Percentiles rank a stretch among this genome's conserved stretches.
phyloP scores from a whole-genome alignment of 1,140 invertebrate species.

The Bicyclus anynana region DNA sequence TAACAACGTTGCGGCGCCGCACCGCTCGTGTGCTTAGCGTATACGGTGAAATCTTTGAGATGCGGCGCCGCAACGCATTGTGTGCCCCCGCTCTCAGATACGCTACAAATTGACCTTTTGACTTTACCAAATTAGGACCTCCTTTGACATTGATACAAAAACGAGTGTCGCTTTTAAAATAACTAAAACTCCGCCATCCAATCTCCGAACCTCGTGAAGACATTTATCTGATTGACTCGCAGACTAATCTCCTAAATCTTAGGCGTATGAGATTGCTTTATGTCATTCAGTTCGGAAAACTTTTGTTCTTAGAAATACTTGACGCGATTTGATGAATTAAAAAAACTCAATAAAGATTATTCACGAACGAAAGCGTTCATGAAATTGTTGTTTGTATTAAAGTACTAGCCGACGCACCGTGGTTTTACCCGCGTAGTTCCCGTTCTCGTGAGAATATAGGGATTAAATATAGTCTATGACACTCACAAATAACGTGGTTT shows the following conservation, averaged over 20 bases:
- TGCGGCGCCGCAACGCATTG: too few relatives aligned
- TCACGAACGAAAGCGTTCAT: not conserved
- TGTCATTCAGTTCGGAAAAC: conserved; percentile 5
- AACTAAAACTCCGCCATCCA: not conserved
- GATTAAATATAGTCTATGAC: too few relatives aligned
- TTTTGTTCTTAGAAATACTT: conserved; percentile 6
- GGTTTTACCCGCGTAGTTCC: too few relatives aligned
- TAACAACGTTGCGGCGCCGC: too few relatives aligned
- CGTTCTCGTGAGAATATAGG: too few relatives aligned
- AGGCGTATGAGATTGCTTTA: conserved; percentile 8
- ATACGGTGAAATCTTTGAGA: too few relatives aligned
- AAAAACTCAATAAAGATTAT: not conserved
- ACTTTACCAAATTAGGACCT: not conserved
- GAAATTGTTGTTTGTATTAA: too few relatives aligned
- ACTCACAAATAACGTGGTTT: too few relatives aligned
- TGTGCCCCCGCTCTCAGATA: too few relatives aligned
- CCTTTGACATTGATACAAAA: not conserved
- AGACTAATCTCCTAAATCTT: conserved; percentile 5
- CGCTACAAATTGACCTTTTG: too few relatives aligned
- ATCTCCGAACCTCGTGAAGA: not conserved
- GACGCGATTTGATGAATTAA: not conserved
- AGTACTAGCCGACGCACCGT: too few relatives aligned
- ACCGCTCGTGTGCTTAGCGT: too few relatives aligned
- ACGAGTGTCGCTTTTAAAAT: not conserved
- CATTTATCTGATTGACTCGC: conserved; percentile 8